Evolutionary conservation across 2,113 vertebrate species (phyloP), one percentile per base, ranked within the genome.

Genomic region (Lucifuga dentata): DNA sequence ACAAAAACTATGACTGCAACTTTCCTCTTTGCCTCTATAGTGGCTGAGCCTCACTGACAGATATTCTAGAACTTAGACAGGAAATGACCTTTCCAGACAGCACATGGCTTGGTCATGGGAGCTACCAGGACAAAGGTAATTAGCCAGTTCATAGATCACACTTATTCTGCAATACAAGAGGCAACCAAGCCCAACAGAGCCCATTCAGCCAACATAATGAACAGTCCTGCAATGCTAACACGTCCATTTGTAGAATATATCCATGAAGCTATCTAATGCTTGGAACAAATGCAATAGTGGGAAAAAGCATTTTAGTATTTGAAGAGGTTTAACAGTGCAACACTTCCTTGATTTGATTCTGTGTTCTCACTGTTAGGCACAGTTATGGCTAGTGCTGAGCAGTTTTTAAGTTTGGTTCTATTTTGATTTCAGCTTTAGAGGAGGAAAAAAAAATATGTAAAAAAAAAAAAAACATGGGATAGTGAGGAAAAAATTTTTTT

Each of bases 131-230:
- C 86, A 79, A 75, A 85, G 76, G 75, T 84, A 90, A 91, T 93
- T 90, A 91, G 71, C 57, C 66, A 69, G 66, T 81, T 82, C 78
- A 84, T 85, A 78, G 72, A 90, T 91, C 85, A 82, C 80, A 89
- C 75, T 88, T 80, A 76, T 81, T 44, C 58, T 62, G 61, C 80
- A 53, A 72, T 81, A 72, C 62, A 86, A 73, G 68, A 90, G 60
- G 72, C 78, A 87, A 70, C 78, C 48, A 73, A 81, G 83, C 80
- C 62, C 64, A 75, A 51, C 67, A 63, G 63, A 78, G 49, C 66
- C 64, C 68, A 86, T 73, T 84, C 71, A 53, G 57, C 52, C 65
- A 50, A 21, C 16, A 11, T 71, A 80, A 87, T 81, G 71, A 83
- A 85, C 58, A 75, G 61, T 60, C 44, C 29, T 24, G 35, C 46